These are phyloP conservation scores for Alentia gelatinosa DNA, from an alignment of 2,888 invertebrate species.

Conservation along the genomic window DNA sequence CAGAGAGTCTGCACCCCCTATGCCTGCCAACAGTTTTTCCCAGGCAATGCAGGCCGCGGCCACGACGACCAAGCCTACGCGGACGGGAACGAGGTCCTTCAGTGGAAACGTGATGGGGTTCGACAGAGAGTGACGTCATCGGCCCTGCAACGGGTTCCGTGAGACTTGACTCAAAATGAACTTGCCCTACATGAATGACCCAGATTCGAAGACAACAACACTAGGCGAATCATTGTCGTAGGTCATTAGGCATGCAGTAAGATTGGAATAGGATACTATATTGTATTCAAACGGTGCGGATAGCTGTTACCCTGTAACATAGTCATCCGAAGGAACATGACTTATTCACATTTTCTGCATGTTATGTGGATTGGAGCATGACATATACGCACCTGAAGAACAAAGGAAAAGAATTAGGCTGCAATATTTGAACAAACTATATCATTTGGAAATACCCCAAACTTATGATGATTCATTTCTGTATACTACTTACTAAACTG, in stretches of 20 bases:
- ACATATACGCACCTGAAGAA: no score
- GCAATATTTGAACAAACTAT: no score
- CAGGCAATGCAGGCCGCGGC: constrained; percentile 24
- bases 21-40: constrained; percentile 34
- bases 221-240: neutral
- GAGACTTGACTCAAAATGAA: constrained; percentile 5
- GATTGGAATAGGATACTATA: no score
- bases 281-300: no score
- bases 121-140: constrained; percentile 18
- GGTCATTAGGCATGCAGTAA: neutral
- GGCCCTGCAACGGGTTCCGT: neutral
- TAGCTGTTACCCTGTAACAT: no score
- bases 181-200: constrained; percentile 20
- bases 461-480: no score
- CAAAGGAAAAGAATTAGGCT: no score
- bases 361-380: no score
- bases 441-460: no score
- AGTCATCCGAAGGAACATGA: no score
- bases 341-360: no score
- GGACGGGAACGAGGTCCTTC: neutral
- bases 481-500: no score
- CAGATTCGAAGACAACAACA: neutral
- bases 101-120: constrained; percentile 15
- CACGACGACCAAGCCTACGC: neutral
- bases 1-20: neutral